Evolutionary conservation across 2,797 vertebrate genomes (phyloP), one percentile per base, ranked within the genome.

Genomic region (Oreochromis grahami): DNA sequence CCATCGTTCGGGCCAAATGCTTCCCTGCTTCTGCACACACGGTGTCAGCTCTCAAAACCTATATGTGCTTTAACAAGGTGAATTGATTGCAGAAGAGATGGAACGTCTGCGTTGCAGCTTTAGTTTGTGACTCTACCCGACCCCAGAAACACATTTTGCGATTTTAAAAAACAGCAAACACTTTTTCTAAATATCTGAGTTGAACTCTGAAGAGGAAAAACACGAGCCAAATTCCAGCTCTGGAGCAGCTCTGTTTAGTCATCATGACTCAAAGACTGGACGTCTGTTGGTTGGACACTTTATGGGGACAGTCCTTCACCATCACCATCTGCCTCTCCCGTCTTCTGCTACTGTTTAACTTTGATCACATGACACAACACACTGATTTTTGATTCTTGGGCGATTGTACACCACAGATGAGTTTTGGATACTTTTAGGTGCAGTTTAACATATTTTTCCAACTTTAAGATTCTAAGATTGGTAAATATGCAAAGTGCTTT

Each of bases 91-190:
- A 43, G 63, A n/a, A 24, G 63, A 24, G 36, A 15, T 15, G 63
- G 63, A 6, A 8, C 36, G 13, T 24, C 36, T 68, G 63, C 8
- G 8, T 1, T 38, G 38, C 36, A 2, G 60, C 36, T 68, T 41
- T 4, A 15, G 14, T 68, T 24, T 43, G 38, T 15, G 36, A 43
- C 8, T 68, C 38, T 15, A 14, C n/a, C 21, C 8, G 5, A 45
- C 65, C 38, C 8, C 38, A 45, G 38, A 70, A 26, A 70, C 65
- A 45, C 65, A 70, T 70, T 45, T 70, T 26, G 65, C 8, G 6
- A 70, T 26, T 68, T 10, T 8, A 0, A 38, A 65, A 68, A 24
- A 15, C 5, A 1, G n/a, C 0, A 24, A 8, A 43, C 38, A 3
- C 65, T 45, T 45, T 21, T 70, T 45, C 38, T 45, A 45, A 70